Conservation (phyloP, 2,113 vertebrate species). For the Ptilonorhynchus violaceus region DNA sequence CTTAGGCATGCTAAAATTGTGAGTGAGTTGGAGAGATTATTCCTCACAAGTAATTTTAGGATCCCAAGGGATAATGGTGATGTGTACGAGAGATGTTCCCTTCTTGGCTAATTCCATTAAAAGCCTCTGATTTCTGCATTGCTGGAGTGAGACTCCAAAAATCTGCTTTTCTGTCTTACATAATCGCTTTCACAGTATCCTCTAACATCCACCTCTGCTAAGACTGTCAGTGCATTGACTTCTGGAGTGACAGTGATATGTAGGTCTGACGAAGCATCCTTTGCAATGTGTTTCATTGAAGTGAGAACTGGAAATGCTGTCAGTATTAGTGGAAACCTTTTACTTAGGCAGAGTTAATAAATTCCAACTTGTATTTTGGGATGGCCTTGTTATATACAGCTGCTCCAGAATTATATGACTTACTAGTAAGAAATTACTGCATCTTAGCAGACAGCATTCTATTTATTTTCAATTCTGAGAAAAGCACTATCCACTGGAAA, state of each 20-base stretch:
- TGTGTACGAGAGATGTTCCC: conserved; percentile 18
- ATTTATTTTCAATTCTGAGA: conserved; percentile 26
- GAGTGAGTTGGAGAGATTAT: conserved; percentile 59
- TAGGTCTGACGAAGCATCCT: conserved; percentile 40
- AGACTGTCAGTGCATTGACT: conserved; percentile 27
- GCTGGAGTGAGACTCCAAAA: conserved; percentile 8
- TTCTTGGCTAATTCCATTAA: conserved; percentile 44
- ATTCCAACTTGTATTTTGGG: conserved; percentile 6
- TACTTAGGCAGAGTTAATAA: conserved; percentile 49
- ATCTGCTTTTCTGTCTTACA: conserved; percentile 34
- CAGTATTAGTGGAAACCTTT: conserved; percentile 26
- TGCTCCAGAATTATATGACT: not conserved
- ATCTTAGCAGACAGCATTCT: not conserved
- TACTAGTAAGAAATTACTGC: not conserved
- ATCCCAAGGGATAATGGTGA: conserved; percentile 29
- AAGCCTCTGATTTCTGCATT: conserved; percentile 35
- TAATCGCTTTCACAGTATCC: conserved; percentile 38
- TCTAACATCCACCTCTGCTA: conserved; percentile 48
- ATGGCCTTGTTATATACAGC: not conserved
- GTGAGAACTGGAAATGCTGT: conserved; percentile 25
- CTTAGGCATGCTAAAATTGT: conserved; percentile 53
- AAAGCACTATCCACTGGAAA: not conserved
- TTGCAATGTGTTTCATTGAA: conserved; percentile 19
- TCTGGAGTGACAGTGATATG: conserved; percentile 40
- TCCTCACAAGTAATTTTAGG: conserved; percentile 47